Evolutionary conservation across 2,113 vertebrate genomes (phyloP).

Genomic region (Xenus cinereus): DNA sequence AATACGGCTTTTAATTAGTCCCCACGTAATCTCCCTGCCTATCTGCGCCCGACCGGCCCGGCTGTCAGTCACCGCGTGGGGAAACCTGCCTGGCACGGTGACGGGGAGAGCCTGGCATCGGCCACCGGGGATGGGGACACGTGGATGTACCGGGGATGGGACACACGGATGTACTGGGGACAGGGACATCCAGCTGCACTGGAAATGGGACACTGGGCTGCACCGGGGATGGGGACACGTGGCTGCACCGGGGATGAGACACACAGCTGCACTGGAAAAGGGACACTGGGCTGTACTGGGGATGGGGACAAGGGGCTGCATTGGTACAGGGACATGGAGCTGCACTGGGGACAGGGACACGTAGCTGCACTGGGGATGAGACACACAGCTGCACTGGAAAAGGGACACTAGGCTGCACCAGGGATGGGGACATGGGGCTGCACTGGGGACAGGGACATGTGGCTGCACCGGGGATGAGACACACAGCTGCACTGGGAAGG

Average conservation of each 20-base stretch:
- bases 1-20: constrained; percentile 36
- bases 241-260: not conserved
- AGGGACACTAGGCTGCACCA: accelerated
- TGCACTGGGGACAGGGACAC: not conserved
- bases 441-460: too few species aligned
- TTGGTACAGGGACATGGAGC: not conserved
- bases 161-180: not conserved
- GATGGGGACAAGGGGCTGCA: not conserved
- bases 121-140: not conserved
- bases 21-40: constrained; percentile 6
- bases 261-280: accelerated
- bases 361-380: too few species aligned
- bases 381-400: not conserved
- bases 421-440: not conserved
- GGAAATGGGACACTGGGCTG: not conserved
- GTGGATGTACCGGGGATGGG: not conserved
- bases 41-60: not conserved
- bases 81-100: not conserved
- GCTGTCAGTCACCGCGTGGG: not conserved
- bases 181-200: not conserved
- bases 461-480: too few species aligned
- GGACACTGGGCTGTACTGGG: not conserved
- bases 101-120: not conserved
- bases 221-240: not conserved
- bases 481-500: too few species aligned